Conservation (phyloP, 1,140 invertebrate species). For the Drosophila lacertosa region DNA sequence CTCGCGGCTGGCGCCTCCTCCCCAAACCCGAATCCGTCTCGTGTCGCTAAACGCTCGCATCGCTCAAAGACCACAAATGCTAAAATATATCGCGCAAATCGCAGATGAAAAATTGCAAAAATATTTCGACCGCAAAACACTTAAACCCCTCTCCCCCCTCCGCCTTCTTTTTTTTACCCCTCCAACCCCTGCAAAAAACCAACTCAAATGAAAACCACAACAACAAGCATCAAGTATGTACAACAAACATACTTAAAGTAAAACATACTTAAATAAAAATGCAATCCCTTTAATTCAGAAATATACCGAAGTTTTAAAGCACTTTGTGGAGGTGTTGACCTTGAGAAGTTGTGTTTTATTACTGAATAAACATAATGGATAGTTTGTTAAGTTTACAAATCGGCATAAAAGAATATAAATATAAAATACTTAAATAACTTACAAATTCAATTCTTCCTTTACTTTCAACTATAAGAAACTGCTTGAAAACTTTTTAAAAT, state of each 20-base stretch:
- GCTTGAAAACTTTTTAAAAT: too few relatives aligned
- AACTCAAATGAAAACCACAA: too few relatives aligned
- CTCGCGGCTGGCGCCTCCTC: background rate
- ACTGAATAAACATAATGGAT: too few relatives aligned
- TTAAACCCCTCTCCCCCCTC: conserved; percentile 23
- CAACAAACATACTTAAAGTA: conserved; percentile 4
- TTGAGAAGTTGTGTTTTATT: too few relatives aligned
- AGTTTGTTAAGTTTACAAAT: too few relatives aligned
- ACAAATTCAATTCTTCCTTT: too few relatives aligned
- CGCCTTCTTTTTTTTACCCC: too few relatives aligned
- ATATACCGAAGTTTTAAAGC: background rate
- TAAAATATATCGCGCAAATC: conserved; percentile 53
- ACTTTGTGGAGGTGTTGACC: background rate
- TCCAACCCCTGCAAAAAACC: too few relatives aligned
- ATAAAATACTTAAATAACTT: too few relatives aligned
- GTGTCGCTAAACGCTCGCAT: background rate
- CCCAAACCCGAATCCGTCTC: conserved; percentile 1
- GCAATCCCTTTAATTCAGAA: too few relatives aligned
- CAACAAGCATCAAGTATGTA: conserved; percentile 5
- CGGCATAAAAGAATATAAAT: too few relatives aligned
- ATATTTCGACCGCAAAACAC: conserved; percentile 55
- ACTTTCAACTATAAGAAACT: too few relatives aligned
- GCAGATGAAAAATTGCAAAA: conserved; percentile 47
- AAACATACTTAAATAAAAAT: background rate
- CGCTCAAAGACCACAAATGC: conserved; percentile 28